A percentile compares a stretch with the other conserved stretches of the same genome.
phyloP scores from a whole-genome alignment of 2,797 vertebrate species.

The Sebastes hubbsi region DNA sequence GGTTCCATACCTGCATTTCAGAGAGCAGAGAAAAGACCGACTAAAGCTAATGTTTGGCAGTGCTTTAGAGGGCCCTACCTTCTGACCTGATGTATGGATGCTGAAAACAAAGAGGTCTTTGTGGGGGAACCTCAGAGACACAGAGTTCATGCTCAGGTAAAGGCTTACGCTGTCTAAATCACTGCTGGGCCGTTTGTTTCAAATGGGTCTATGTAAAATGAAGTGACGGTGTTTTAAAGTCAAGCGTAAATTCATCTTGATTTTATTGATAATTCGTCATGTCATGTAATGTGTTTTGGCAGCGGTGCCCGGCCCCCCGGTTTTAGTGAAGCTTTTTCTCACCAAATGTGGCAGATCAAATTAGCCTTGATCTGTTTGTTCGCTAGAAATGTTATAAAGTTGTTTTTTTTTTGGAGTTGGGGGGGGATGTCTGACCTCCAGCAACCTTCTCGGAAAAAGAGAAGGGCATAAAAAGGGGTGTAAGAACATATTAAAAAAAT shows the following conservation, averaged over 20 bases:
- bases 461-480: neutral
- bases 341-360: slow-evolving; percentile 62
- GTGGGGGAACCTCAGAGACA: slow-evolving; percentile 66
- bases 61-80: slow-evolving; percentile 72
- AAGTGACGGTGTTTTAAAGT: slow-evolving; percentile 58
- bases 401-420: neutral
- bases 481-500: too few relatives aligned
- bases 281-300: slow-evolving; percentile 61
- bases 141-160: slow-evolving; percentile 74
- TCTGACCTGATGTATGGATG: slow-evolving; percentile 76
- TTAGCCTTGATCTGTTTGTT: slow-evolving; percentile 56
- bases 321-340: slow-evolving; percentile 47
- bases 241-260: slow-evolving; percentile 56
- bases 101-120: slow-evolving; percentile 78
- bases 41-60: slow-evolving; percentile 84
- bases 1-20: slow-evolving; percentile 78
- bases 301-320: slow-evolving; percentile 26
- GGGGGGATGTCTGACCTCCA: slow-evolving; percentile 27
- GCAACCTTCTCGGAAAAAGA: slow-evolving; percentile 27
- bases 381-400: slow-evolving; percentile 34
- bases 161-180: slow-evolving; percentile 76
- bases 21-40: slow-evolving; percentile 54
- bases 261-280: slow-evolving; percentile 73
- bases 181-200: slow-evolving; percentile 69
- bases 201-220: slow-evolving; percentile 63